phyloP scores from a whole-genome alignment of 1,140 invertebrate species.

The Diorhabda sublineata region DNA sequence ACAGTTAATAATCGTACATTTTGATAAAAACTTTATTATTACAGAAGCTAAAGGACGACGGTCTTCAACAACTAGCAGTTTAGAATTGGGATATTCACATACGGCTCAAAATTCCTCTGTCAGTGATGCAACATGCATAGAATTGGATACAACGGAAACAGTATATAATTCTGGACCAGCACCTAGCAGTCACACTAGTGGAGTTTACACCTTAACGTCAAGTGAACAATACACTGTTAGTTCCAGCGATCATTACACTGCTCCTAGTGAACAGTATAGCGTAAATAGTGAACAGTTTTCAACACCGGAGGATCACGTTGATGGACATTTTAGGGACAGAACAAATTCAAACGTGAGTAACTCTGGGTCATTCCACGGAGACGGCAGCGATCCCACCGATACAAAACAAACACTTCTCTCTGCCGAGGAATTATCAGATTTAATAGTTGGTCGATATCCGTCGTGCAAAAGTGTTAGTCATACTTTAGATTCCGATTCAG shows the following conservation, averaged over 20 bases:
- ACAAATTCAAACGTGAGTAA: conserved; percentile 74
- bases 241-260: conserved; percentile 38
- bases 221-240: conserved; percentile 54
- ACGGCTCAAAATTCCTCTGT: conserved; percentile 76
- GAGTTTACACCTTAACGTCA: conserved; percentile 70
- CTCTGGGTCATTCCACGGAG: conserved; percentile 73
- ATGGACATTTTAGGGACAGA: conserved; percentile 56
- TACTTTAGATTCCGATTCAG: conserved; percentile 80
- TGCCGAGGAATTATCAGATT: conserved; percentile 73
- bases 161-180: conserved; percentile 52
- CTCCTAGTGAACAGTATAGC: conserved; percentile 42
- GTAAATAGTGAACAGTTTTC: conserved; percentile 40
- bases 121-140: conserved; percentile 56
- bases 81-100: conserved; percentile 76
- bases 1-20: not conserved
- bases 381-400: conserved; percentile 78
- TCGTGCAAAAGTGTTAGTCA: conserved; percentile 74
- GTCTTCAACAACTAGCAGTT: conserved; percentile 67
- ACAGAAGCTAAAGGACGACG: conserved; percentile 56
- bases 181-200: conserved; percentile 69
- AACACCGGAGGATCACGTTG: conserved; percentile 50
- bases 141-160: conserved; percentile 44
- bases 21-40: conserved; percentile 32
- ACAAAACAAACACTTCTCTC: conserved; percentile 68
- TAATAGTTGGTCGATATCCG: conserved; percentile 78